These are phyloP conservation scores for Mamestra brassicae DNA, from an alignment of 2,888 invertebrate species.

Conservation along the genomic window DNA sequence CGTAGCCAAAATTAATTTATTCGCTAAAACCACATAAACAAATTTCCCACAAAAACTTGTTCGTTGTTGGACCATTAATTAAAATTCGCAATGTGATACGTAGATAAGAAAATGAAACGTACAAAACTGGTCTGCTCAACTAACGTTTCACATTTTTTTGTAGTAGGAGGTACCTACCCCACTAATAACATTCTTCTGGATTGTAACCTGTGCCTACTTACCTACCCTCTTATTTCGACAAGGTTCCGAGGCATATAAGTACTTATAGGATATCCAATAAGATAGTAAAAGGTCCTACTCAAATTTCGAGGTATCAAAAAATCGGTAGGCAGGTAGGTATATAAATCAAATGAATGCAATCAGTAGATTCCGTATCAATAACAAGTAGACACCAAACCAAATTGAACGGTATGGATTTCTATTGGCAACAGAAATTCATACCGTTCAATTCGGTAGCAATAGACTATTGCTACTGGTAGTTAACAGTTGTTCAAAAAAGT, in stretches of 20 bases:
- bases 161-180: not conserved
- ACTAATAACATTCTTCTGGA: not conserved
- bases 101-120: not conserved
- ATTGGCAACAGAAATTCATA: not conserved
- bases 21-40: too few species aligned
- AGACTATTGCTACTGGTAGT: not conserved
- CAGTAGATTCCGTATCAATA: not conserved
- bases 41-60: too few species aligned
- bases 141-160: conserved; percentile 35
- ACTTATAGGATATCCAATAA: not conserved
- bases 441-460: too few species aligned
- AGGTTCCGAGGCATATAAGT: not conserved
- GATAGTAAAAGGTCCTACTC: too few species aligned
- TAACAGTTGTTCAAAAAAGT: not conserved
- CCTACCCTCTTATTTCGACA: not conserved
- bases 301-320: not conserved
- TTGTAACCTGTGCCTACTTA: conserved; percentile 8
- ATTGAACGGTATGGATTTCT: not conserved
- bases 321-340: not conserved
- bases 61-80: not conserved
- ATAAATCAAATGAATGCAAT: not conserved
- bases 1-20: too few species aligned
- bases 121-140: conserved; percentile 51
- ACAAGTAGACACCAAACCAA: not conserved
- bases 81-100: not conserved